Evolutionary conservation across 2,888 invertebrate species (phyloP).

Genomic region (Drosophila atripex): DNA sequence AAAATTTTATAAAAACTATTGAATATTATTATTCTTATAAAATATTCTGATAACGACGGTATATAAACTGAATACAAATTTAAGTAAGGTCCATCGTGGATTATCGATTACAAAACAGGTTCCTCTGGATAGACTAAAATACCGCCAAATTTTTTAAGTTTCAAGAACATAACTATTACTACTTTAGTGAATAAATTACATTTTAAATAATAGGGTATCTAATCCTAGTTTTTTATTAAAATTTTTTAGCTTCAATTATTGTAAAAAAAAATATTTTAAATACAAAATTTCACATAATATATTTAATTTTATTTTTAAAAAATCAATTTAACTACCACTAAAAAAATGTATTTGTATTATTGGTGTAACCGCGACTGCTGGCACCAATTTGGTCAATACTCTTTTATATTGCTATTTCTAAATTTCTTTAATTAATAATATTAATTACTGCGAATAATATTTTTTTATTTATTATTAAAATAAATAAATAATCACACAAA

Average conservation of each 20-base stretch:
- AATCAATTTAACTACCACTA: slow-evolving; percentile 75
- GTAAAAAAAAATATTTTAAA: slow-evolving; percentile 86
- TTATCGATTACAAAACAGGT: slow-evolving; percentile 88
- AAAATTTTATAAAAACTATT: slow-evolving; percentile 83
- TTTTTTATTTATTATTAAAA: slow-evolving; percentile 83
- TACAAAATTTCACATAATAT: slow-evolving; percentile 86
- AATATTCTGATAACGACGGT: slow-evolving; percentile 87
- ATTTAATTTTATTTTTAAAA: slow-evolving; percentile 84
- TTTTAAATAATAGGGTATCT: slow-evolving; percentile 88
- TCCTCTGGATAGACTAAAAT: slow-evolving; percentile 89
- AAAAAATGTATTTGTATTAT: slow-evolving; percentile 86
- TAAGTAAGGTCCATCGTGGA: slow-evolving; percentile 85
- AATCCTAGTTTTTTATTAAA: slow-evolving; percentile 86
- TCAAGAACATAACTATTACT: slow-evolving; percentile 86
- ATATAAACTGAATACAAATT: slow-evolving; percentile 88
- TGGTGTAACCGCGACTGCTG: slow-evolving; percentile 89
- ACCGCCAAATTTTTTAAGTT: slow-evolving; percentile 89
- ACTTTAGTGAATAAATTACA: slow-evolving; percentile 83
- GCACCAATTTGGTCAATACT: slow-evolving; percentile 87
- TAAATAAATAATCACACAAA: slow-evolving; percentile 83
- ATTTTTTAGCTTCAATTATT: slow-evolving; percentile 87
- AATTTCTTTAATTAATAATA: slow-evolving; percentile 86
- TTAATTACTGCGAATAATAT: slow-evolving; percentile 84
- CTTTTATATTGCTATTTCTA: slow-evolving; percentile 86
- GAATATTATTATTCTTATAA: slow-evolving; percentile 83